Evolutionary conservation across 2,113 vertebrate genomes (phyloP).

Genomic region (Prionailurus bengalensis): DNA sequence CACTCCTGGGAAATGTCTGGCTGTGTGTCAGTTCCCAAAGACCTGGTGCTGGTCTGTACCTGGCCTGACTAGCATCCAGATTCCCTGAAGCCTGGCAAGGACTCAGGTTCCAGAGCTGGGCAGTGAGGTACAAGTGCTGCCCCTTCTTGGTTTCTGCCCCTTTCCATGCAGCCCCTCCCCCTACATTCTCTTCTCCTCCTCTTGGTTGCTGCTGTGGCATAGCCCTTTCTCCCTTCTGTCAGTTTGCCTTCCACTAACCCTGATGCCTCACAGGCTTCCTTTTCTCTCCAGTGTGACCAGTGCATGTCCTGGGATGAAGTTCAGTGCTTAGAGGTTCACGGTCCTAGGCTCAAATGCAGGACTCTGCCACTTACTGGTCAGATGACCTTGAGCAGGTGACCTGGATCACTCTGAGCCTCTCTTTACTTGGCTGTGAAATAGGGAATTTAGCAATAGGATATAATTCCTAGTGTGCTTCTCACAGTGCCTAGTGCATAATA

Average conservation of each 20-base stretch:
- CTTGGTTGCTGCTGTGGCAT: neutral
- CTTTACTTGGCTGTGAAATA: neutral
- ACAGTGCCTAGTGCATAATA: neutral
- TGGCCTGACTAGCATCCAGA: neutral
- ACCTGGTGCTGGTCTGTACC: neutral
- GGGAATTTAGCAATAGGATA: neutral
- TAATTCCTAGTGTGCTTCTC: neutral
- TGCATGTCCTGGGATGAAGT: neutral
- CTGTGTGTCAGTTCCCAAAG: accelerated
- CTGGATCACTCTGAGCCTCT: neutral
- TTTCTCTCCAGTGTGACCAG: neutral
- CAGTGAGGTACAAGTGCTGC: neutral
- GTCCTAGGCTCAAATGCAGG: neutral
- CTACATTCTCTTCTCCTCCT: accelerated
- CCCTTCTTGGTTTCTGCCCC: neutral
- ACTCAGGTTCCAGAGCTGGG: neutral
- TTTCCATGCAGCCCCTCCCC: neutral
- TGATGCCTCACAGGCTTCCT: neutral
- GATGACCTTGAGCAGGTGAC: neutral
- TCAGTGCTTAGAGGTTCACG: neutral
- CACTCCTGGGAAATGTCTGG: neutral
- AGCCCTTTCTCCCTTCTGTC: too few relatives aligned
- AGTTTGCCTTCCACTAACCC: neutral
- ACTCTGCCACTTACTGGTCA: neutral
- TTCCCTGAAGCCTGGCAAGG: neutral